Conservation (phyloP, 2,113 vertebrate species). For the Centrocercus urophasianus region DNA sequence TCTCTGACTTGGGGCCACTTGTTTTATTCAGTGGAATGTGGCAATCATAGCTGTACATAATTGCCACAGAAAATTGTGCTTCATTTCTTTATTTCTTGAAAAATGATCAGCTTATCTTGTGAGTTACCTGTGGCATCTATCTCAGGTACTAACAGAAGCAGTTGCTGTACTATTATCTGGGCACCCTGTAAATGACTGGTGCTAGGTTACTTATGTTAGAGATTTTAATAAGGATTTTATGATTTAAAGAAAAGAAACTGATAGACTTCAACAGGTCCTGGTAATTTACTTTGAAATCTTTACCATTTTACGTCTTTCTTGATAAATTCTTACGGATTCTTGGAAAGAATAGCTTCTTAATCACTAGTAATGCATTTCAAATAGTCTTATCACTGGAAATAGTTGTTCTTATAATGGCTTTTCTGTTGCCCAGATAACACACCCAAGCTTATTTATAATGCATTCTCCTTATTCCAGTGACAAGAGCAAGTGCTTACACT, state of each 20-base stretch:
- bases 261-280: not conserved
- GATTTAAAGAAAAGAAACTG: not conserved
- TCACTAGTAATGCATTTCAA: not conserved
- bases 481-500: not conserved
- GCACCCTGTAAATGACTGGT: slow-evolving; percentile 29
- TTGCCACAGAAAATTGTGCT: slow-evolving; percentile 47
- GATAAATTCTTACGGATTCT: slow-evolving; percentile 24
- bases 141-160: slow-evolving; percentile 28
- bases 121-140: slow-evolving; percentile 44
- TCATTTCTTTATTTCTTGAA: slow-evolving; percentile 46
- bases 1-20: slow-evolving; percentile 27
- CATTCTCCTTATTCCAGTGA: not conserved
- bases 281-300: slow-evolving; percentile 37
- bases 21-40: slow-evolving; percentile 35
- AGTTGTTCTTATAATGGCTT: not conserved
- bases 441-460: not conserved
- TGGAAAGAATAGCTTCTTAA: slow-evolving; percentile 35
- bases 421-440: not conserved
- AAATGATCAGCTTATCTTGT: slow-evolving; percentile 11
- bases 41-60: slow-evolving; percentile 51
- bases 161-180: not conserved
- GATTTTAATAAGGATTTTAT: slow-evolving; percentile 35
- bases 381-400: not conserved
- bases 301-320: slow-evolving; percentile 11
- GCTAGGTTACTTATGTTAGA: not conserved